Conservation (phyloP, 2,113 vertebrate species). For the Syngnathus floridae region DNA sequence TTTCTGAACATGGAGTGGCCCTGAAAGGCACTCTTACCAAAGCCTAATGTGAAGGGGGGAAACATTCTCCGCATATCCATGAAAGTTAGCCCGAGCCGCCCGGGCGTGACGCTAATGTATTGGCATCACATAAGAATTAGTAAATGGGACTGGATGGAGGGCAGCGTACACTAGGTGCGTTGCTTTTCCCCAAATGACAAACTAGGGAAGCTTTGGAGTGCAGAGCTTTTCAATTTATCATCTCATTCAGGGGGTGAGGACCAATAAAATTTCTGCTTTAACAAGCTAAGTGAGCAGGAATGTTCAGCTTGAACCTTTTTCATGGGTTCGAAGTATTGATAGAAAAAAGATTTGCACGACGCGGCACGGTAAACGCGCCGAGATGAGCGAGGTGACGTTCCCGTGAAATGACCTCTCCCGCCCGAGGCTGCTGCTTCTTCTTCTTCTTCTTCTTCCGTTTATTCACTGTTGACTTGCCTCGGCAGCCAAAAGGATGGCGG, state of each 20-base stretch:
- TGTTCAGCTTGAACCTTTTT: slow-evolving; percentile 3
- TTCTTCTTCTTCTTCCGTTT: slow-evolving; percentile 10
- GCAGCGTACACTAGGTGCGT: slow-evolving; percentile 6
- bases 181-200: slow-evolving; percentile 41
- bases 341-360: not conserved
- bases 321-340: not conserved
- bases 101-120: slow-evolving; percentile 60
- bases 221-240: slow-evolving; percentile 42
- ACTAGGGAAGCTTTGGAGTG: slow-evolving; percentile 28
- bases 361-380: not conserved
- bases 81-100: slow-evolving; percentile 56
- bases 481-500: slow-evolving; percentile 22
- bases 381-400: slow-evolving; percentile 19
- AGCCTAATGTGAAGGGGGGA: slow-evolving; percentile 53
- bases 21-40: slow-evolving; percentile 66
- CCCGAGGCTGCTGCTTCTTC: slow-evolving; percentile 21
- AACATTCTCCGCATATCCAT: slow-evolving; percentile 56
- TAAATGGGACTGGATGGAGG: slow-evolving; percentile 36
- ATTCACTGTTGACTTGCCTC: slow-evolving; percentile 13
- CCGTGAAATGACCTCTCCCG: not conserved
- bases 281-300: slow-evolving; percentile 3
- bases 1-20: slow-evolving; percentile 64
- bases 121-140: slow-evolving; percentile 58
- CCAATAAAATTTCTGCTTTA: slow-evolving; percentile 20
- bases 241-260: slow-evolving; percentile 22